phyloP scores from a whole-genome alignment of 23 tunicate genomes.

The Styela clava region DNA sequence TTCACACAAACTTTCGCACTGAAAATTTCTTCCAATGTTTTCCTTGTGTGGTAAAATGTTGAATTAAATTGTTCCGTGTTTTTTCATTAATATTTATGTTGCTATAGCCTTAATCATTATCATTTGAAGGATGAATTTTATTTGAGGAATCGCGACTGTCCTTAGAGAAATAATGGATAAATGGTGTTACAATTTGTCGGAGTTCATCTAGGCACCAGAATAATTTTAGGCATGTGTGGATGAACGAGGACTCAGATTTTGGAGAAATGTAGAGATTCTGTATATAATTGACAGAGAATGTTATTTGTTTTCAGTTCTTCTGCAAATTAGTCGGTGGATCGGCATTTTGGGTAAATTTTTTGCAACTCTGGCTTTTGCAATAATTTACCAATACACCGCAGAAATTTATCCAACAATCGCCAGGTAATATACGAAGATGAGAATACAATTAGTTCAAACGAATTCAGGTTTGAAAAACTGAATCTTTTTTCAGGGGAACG shows the following conservation, averaged over 20 bases:
- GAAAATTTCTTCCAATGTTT: no score
- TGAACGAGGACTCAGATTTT: no score
- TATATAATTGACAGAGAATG: no score
- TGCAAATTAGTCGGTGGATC: conserved; percentile 1
- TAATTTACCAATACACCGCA: conserved; percentile 40
- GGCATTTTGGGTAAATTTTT: conserved; percentile 45
- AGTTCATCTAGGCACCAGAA: no score
- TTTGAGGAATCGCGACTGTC: not conserved
- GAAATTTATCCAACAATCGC: conserved; percentile 66
- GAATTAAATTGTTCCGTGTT: no score
- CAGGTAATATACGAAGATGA: conserved; percentile 31
- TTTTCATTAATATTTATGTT: no score
- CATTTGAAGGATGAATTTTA: no score
- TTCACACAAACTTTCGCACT: no score
- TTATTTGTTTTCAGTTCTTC: not conserved
- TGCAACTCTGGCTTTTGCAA: conserved; percentile 44
- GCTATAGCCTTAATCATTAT: no score
- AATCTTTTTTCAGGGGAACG: conserved; percentile 19
- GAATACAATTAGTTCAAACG: not conserved
- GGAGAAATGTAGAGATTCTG: not conserved
- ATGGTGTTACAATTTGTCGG: not conserved
- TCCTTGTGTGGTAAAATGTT: no score
- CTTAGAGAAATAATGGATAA: not conserved
- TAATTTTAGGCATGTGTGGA: no score
- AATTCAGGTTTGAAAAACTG: no score